Evolutionary conservation across 2,888 invertebrate species (phyloP).

Genomic region (Seira ritae): DNA sequence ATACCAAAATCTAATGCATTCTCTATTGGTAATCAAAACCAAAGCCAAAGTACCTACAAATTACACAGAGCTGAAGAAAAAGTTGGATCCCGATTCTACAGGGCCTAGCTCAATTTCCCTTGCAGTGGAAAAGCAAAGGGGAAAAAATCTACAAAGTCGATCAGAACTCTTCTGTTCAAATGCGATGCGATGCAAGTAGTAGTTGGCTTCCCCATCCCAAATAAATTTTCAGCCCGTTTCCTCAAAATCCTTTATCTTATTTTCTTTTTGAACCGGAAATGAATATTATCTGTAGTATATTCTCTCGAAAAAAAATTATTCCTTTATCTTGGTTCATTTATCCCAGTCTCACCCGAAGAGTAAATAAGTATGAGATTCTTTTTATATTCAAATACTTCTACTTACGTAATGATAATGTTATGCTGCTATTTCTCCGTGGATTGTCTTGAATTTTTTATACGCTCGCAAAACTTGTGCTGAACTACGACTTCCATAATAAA

Average conservation of each 20-base stretch:
- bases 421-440: neutral
- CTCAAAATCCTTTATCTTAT: slow-evolving; percentile 1
- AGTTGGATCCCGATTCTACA: too few species aligned
- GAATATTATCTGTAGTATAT: too few species aligned
- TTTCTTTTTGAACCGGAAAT: neutral
- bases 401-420: neutral
- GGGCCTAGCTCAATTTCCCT: too few species aligned
- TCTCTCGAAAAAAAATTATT: neutral
- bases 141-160: too few species aligned
- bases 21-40: too few species aligned
- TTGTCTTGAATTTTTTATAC: neutral
- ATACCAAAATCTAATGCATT: too few species aligned
- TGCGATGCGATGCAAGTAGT: too few species aligned
- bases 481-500: slow-evolving; percentile 26
- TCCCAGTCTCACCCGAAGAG: neutral
- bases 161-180: too few species aligned
- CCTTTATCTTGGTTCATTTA: slow-evolving; percentile 4
- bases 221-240: neutral
- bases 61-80: too few species aligned
- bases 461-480: neutral
- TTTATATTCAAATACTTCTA: neutral
- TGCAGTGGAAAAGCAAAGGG: too few species aligned
- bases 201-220: neutral
- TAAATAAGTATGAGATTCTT: neutral
- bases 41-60: too few species aligned